phyloP scores from a whole-genome alignment of 2,113 vertebrate species.

The Gopherus evgoodei region DNA sequence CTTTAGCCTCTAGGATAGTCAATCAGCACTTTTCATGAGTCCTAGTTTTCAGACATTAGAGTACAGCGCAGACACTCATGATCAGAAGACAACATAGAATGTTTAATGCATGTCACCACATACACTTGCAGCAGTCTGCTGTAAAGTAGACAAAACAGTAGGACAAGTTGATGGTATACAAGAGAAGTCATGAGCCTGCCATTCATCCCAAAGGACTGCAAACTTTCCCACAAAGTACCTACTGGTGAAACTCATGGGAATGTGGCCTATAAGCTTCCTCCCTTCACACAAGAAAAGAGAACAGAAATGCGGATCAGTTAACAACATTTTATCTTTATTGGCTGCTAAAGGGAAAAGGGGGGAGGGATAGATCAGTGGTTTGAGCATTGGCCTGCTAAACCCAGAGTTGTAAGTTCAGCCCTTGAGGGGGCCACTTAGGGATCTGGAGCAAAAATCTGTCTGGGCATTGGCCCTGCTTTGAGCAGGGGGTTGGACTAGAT shows the following conservation, averaged over 20 bases:
- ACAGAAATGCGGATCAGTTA: slow-evolving; percentile 5
- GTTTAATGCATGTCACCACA: background rate
- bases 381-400: no score
- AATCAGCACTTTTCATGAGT: background rate
- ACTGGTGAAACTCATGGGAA: background rate
- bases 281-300: background rate
- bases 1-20: background rate
- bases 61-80: background rate
- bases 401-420: no score
- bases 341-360: background rate
- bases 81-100: background rate
- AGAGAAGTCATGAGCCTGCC: slow-evolving; percentile 36
- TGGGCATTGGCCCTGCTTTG: no score
- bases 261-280: slow-evolving; percentile 28
- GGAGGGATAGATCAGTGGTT: no score
- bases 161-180: background rate
- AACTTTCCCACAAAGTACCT: background rate
- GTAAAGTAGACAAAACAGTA: background rate
- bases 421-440: no score
- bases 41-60: background rate
- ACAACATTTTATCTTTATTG: background rate
- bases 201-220: slow-evolving; percentile 36
- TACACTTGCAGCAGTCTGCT: background rate
- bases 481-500: no score
- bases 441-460: no score